Base-by-base conservation (phyloP, 1,140 invertebrate species). In the Sitodiplosis mosellana region DNA sequence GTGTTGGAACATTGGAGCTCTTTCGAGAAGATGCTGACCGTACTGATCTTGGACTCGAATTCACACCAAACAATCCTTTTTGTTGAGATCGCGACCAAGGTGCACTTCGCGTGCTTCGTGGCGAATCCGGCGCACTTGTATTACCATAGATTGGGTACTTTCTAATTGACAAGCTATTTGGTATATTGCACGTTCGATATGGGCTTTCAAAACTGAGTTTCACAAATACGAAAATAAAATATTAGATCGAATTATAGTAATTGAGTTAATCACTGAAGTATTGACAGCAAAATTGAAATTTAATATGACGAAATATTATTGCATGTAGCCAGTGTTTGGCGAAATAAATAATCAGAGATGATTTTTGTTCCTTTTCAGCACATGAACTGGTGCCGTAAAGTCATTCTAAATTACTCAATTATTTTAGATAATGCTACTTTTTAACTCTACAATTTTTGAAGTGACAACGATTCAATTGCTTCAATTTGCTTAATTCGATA, bases 31-130 rank as follows among this genome's bases (percentile, higher is more conserved):
- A 61, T 3, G 75, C 76, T 15, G 82, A 85, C 43, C 82, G 71
- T 48, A 84, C 77, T 59, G 80, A 69, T 56, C 76, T 63, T 66
- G 71, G 51, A 67, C 68, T 55, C 8, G 75, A 75, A 8, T 72
- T 74, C 50, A 69, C 69, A 8, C 72, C 72, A 56, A 85, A 86
- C 18, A 86, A 71, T 3, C 81, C 80, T 33, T 81, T 72, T 43
- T 73, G 68, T 48, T 75, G 73, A 21, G 73, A 75, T 37, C 81
- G 74, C 1, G 75, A 77, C 76, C 83, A 86, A 5, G 86, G 86
- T 2, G 87, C 86, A 52, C 87, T 89, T 43, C 83, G 72, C 3
- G 81, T 87, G 58, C 86, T 90, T 20, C 77, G 68, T 2, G 77
- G 83, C 1, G 83, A 87, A 54, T 83, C 79, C 54, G 59, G 52